Percentiles rank a stretch among this genome's conserved stretches.
Conservation (phyloP, 2,797 vertebrate species). For the Microtus obscurus region DNA sequence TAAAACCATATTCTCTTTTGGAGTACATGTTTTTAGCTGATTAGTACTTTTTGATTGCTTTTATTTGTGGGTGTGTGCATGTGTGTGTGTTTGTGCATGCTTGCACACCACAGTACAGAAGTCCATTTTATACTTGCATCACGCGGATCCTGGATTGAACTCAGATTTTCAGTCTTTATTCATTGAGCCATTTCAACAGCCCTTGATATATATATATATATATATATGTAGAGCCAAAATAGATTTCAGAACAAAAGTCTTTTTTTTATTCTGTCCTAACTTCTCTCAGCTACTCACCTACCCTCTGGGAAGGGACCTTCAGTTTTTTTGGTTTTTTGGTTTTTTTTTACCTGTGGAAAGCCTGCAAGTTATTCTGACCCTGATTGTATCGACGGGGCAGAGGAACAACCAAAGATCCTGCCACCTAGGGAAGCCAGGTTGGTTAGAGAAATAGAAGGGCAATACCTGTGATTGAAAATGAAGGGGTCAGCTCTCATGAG, state of each 20-base stretch:
- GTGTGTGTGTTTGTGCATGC: not conserved
- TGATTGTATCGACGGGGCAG: not conserved
- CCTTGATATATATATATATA: too few relatives aligned
- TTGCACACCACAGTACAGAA: not conserved
- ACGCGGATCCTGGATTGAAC: not conserved
- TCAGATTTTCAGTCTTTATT: not conserved
- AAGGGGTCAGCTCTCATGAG: not conserved
- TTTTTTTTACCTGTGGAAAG: not conserved
- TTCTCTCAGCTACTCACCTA: not conserved
- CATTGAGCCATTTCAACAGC: not conserved
- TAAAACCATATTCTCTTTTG: not conserved
- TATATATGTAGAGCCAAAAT: not conserved
- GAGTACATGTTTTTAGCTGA: not conserved
- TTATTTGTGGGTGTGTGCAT: not conserved
- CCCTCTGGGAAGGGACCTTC: not conserved
- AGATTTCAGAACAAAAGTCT: too few relatives aligned
- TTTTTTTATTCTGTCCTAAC: not conserved
- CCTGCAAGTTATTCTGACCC: not conserved
- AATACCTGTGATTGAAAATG: not conserved
- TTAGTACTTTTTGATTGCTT: not conserved
- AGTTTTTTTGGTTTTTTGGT: not conserved
- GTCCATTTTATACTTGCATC: not conserved
- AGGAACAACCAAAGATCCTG: not conserved
- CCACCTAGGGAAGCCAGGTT: not conserved
- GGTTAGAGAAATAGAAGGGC: not conserved